Conservation (phyloP, 1,140 invertebrate species). For the Trissolcus basalis region DNA sequence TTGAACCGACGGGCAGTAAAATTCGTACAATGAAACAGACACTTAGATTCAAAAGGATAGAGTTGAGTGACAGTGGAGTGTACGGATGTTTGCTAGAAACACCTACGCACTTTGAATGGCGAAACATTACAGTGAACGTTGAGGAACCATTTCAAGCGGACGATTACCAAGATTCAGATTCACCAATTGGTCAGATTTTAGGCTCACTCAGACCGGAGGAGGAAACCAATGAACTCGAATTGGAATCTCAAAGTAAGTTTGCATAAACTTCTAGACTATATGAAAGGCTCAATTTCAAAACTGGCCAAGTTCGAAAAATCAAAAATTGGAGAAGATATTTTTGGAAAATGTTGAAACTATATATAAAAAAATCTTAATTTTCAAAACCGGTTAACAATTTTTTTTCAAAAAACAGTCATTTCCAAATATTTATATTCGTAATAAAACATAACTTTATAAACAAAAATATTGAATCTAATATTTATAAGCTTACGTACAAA, state of each 20-base stretch:
- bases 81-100: conserved; percentile 65
- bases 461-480: too few species aligned
- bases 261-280: too few species aligned
- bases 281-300: too few species aligned
- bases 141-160: conserved; percentile 61
- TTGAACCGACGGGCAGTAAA: conserved; percentile 42
- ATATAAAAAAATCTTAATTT: too few species aligned
- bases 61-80: conserved; percentile 61
- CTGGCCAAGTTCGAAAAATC: too few species aligned
- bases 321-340: too few species aligned
- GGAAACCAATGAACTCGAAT: conserved; percentile 70
- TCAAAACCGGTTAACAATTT: too few species aligned
- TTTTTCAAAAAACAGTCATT: too few species aligned
- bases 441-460: too few species aligned
- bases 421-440: too few species aligned
- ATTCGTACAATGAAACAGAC: conserved; percentile 63
- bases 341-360: too few species aligned
- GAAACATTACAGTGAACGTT: conserved; percentile 65
- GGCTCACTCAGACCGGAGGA: conserved; percentile 65
- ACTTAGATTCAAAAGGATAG: conserved; percentile 63
- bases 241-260: conserved; percentile 60
- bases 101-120: conserved; percentile 61
- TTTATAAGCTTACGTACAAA: too few species aligned
- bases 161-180: conserved; percentile 61
- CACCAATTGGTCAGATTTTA: conserved; percentile 54